These are phyloP conservation scores for Eugnorisma glareosa DNA, from an alignment of 2,888 invertebrate genomes.

Conservation along the genomic window DNA sequence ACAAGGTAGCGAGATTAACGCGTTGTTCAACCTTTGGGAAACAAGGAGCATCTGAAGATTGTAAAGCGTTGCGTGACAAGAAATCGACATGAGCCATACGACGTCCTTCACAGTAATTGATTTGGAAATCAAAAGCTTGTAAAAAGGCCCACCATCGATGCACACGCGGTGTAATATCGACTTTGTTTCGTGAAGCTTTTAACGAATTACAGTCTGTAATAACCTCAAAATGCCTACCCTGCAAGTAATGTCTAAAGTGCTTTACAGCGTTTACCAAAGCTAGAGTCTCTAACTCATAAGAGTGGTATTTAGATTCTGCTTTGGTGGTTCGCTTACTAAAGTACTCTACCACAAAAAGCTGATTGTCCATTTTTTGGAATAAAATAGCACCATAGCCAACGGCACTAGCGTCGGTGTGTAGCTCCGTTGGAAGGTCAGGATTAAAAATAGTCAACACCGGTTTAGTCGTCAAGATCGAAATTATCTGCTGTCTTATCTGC, in stretches of 20 bases:
- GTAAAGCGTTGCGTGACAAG: not conserved
- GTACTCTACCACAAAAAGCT: constrained; percentile 4
- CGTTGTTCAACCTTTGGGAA: too few species aligned
- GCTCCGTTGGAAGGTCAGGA: constrained; percentile 45
- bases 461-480: not conserved
- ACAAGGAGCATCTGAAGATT: too few species aligned
- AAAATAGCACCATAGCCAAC: constrained; percentile 55
- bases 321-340: not conserved
- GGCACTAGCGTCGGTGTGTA: constrained; percentile 64
- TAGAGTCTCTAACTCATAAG: constrained; percentile 42
- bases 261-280: constrained; percentile 25
- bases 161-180: constrained; percentile 10
- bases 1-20: not conserved
- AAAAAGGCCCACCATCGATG: constrained; percentile 22
- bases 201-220: constrained; percentile 26
- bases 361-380: constrained; percentile 5
- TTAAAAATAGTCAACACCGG: constrained; percentile 42
- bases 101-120: not conserved
- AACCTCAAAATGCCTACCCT: constrained; percentile 11
- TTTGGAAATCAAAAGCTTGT: not conserved
- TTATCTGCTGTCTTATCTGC: not conserved
- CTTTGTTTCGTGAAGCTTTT: not conserved
- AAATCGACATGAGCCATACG: too few species aligned
- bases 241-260: constrained; percentile 17
- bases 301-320: constrained; percentile 13